Evolutionary conservation across 2,113 vertebrate species (phyloP).

Genomic region (Columbina picui): DNA sequence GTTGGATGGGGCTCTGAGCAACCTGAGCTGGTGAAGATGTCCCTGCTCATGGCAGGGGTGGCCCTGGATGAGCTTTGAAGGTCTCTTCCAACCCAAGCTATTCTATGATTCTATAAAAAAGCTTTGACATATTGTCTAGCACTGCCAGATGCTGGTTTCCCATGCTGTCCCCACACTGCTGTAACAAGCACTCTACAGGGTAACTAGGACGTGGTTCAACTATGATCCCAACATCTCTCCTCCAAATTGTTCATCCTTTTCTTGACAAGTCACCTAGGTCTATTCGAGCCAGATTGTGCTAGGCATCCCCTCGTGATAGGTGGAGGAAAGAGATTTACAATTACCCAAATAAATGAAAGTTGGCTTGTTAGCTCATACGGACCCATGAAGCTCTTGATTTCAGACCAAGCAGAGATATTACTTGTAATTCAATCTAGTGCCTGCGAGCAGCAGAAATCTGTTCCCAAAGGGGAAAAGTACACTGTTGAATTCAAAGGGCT

Average conservation of each 20-base stretch:
- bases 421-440: background rate
- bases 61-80: too few species aligned
- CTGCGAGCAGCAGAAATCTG: background rate
- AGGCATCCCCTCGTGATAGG: background rate
- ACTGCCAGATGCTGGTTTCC: background rate
- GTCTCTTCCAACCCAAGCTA: too few species aligned
- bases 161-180: background rate
- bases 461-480: background rate
- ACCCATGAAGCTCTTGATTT: background rate
- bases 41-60: too few species aligned
- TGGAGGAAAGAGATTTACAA: background rate
- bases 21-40: too few species aligned
- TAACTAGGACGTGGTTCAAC: background rate
- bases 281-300: background rate
- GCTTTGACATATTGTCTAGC: background rate
- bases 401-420: background rate
- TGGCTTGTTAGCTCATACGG: background rate
- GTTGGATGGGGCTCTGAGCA: too few species aligned
- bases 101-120: too few species aligned
- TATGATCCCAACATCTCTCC: accelerated
- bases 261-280: too few species aligned
- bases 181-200: too few species aligned
- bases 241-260: background rate
- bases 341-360: background rate
- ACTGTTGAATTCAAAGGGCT: background rate